Conservation (phyloP, 2,113 vertebrate genomes). For the Corydoras maculifer region DNA sequence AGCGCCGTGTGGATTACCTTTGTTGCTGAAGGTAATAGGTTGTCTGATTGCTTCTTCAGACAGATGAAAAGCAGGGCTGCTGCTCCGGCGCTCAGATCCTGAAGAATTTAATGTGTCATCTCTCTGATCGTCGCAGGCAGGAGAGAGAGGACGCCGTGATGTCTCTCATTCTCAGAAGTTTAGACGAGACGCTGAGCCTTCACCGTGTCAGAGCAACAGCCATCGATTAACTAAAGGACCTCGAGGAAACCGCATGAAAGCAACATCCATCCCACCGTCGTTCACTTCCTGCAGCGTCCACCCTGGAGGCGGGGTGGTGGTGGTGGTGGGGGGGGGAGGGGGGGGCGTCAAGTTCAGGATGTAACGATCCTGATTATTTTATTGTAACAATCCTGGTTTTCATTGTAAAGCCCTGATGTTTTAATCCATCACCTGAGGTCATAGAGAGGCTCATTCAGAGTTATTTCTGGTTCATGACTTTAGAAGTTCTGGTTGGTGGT, state of each 20-base stretch:
- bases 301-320: too few relatives aligned
- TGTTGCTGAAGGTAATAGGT: conserved; percentile 6
- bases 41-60: conserved; percentile 7
- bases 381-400: too few relatives aligned
- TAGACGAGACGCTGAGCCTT: conserved; percentile 52
- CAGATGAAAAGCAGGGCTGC: conserved; percentile 4
- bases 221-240: conserved; percentile 58
- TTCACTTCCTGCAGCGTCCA: conserved; percentile 38
- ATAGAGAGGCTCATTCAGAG: too few relatives aligned
- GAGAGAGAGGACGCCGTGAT: conserved; percentile 35
- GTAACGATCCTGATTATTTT: too few relatives aligned
- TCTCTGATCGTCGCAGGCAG: conserved; percentile 33
- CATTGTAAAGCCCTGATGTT: too few relatives aligned
- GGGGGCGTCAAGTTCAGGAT: too few relatives aligned
- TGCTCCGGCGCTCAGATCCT: conserved; percentile 10
- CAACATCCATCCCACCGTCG: conserved; percentile 38
- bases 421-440: too few relatives aligned
- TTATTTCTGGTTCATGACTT: too few relatives aligned
- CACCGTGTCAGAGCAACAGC: conserved; percentile 52
- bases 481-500: too few relatives aligned
- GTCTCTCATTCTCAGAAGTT: conserved; percentile 50
- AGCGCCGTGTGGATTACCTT: neutral
- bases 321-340: too few relatives aligned
- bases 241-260: conserved; percentile 52
- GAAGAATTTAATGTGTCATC: conserved; percentile 39